Conservation (phyloP, 2,888 invertebrate species). For the Agonum fuliginosum region DNA sequence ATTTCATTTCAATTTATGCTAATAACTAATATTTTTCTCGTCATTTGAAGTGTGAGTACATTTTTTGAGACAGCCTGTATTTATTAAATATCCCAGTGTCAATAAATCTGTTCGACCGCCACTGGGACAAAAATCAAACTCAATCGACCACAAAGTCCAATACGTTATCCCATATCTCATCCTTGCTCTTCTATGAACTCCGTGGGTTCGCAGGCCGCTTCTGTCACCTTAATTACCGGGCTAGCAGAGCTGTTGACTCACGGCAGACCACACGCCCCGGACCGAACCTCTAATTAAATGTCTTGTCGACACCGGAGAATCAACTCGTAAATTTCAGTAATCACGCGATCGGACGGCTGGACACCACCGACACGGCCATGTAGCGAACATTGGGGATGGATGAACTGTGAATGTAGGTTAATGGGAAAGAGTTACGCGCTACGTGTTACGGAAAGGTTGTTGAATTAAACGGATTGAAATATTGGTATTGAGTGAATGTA, state of each 20-base stretch:
- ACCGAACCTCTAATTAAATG: conserved; percentile 70
- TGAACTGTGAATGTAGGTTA: conserved; percentile 44
- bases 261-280: conserved; percentile 67
- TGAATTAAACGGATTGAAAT: conserved; percentile 17
- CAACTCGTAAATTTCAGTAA: conserved; percentile 68
- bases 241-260: conserved; percentile 67
- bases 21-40: no score
- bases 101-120: neutral
- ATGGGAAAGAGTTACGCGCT: conserved; percentile 23
- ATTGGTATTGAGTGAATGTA: neutral
- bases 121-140: conserved; percentile 24
- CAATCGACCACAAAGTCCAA: conserved; percentile 7
- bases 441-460: conserved; percentile 16
- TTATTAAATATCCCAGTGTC: neutral
- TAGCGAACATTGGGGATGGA: neutral
- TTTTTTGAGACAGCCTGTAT: no score
- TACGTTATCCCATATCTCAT: neutral
- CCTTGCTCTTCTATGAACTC: conserved; percentile 26
- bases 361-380: conserved; percentile 5
- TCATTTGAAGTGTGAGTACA: no score
- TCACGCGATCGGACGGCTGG: conserved; percentile 51
- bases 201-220: neutral
- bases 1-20: no score
- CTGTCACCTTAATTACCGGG: conserved; percentile 69
- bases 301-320: conserved; percentile 70